phyloP scores from a whole-genome alignment of 2,888 invertebrate genomes.

The Empis livida region DNA sequence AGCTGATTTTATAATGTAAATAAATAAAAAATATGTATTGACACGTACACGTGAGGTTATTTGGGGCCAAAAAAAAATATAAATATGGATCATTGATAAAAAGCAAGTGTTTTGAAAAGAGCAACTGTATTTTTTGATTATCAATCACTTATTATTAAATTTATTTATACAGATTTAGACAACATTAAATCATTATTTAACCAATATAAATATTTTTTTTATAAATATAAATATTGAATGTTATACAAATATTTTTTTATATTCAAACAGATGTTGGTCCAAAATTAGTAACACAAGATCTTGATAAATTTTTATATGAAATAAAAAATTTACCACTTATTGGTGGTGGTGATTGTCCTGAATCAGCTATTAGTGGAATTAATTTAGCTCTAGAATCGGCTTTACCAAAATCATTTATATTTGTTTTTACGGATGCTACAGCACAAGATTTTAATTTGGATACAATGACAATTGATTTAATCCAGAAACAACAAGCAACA shows the following conservation, averaged over 20 bases:
- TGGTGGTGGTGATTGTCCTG: conserved; percentile 65
- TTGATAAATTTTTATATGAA: conserved; percentile 43
- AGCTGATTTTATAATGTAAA: too few relatives aligned
- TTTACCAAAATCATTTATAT: conserved; percentile 53
- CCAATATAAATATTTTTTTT: too few relatives aligned
- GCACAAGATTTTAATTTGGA: conserved; percentile 52
- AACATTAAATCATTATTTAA: too few relatives aligned
- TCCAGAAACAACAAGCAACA: conserved; percentile 60
- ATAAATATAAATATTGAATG: too few relatives aligned
- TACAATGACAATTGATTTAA: conserved; percentile 47
- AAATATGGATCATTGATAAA: too few relatives aligned
- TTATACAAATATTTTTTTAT: not conserved
- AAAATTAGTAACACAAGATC: conserved; percentile 47
- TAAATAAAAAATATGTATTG: too few relatives aligned
- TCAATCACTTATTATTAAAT: too few relatives aligned
- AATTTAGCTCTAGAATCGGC: conserved; percentile 49
- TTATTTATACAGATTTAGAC: too few relatives aligned
- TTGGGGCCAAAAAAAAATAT: too few relatives aligned
- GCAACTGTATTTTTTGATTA: too few relatives aligned
- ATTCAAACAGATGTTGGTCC: conserved; percentile 46
- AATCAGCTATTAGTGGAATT: conserved; percentile 55
- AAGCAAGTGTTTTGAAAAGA: too few relatives aligned
- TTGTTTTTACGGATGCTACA: conserved; percentile 65
- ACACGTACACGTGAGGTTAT: too few relatives aligned
- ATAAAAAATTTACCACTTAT: conserved; percentile 44